Base-by-base conservation (phyloP, 2,888 invertebrate genomes). In the Halocaridina rubra region DNA sequence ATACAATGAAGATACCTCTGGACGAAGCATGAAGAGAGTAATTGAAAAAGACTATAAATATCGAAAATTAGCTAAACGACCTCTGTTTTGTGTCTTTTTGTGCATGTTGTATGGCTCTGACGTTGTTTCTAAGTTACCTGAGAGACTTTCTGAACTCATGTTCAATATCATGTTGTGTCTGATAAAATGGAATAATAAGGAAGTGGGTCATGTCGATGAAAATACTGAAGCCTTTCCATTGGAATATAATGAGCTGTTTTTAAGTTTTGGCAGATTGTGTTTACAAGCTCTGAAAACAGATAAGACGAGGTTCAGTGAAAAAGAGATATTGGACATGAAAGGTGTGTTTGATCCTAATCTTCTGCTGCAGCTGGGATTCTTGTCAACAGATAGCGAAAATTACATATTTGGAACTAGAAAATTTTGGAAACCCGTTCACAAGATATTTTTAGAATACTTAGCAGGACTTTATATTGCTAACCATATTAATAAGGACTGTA, bases 121-220 rank as follows among this genome's bases (percentile, higher is more conserved):
- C 7, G 67, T 77, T 5, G 84, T 71, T 16, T 32, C 72, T 8
- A 79, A 84, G 53, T 81, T 88, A 19, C 88, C 88, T 0, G 86
- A 88, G 16, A 76, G 80, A 22, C 80, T 86, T 24, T 74, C 86
- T 7, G 88, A 88, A 33, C 69, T 88, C 67, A 82, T 88, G 84
- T 81, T 84, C 53, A 86, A 88, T 46, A 88, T 88, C 24, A 88
- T 86, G 80, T 57, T 86, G 46, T 88, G 88, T 57, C 79, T 88
- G 33, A 88, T 88, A 19, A 88, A 88, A 77, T 86, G 88, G 88
- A 86, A 84, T 24, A 77, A 80, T 30, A 84, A 84, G 19, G 80
- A 84, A 39, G 81, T 67, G 27, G 69, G 77, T 3, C 53, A 80
- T 3, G 72, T 76, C 22, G 80, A 81, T 39, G 82, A 77, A 8